Base-by-base conservation (phyloP, 2,888 invertebrate species). In the Agonopterix subpropinquella region DNA sequence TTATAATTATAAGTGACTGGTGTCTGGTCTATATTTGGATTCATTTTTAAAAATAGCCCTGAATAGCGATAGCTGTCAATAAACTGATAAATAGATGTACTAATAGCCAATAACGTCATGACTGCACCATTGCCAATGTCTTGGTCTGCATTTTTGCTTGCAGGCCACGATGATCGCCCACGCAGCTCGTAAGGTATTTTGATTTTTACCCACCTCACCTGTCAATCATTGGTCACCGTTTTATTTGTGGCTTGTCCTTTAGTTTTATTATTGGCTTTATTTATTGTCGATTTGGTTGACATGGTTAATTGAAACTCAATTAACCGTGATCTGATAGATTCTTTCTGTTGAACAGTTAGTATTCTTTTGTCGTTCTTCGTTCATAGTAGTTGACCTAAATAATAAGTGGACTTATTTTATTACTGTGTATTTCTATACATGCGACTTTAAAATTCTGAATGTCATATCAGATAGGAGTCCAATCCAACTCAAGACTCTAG, bases 151-250 rank as follows among this genome's bases (percentile, higher is more conserved):
- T 41, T 41, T 39, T n/a, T n/a, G 39, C 39, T 9, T n/a, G n/a
- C 39, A 57, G 56, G 62, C 56, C 51, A 55, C 59, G 55, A 56
- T 51, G 54, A 53, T 81, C 82, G 53, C 82, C 82, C 76, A 83
- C 82, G 77, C 78, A 55, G 61, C 53, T 51, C 47, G 56, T 62
- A 57, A 69, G 71, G 69, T 77, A 79, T 76, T 74, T 53, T 54
- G 56, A 56, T 53, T 58, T 59, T 62, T 64, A 57, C 50, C 57
- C 57, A 58, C 54, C 55, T 39, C 54, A 57, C 57, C 59, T 59
- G 63, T 70, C 67, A 67, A 46, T 53, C 55, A 53, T 13, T 43
- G 36, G 28, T 50, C 48, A 47, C 37, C 37, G 52, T 54, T 68
- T 62, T 77, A 75, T 74, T 70, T 69, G 51, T 54, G 55, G 55